A percentile compares a stretch with the other conserved stretches of the same genome.
Evolutionary conservation across 2,113 vertebrate species (phyloP).

Genomic region (Gobiocypris rarus): DNA sequence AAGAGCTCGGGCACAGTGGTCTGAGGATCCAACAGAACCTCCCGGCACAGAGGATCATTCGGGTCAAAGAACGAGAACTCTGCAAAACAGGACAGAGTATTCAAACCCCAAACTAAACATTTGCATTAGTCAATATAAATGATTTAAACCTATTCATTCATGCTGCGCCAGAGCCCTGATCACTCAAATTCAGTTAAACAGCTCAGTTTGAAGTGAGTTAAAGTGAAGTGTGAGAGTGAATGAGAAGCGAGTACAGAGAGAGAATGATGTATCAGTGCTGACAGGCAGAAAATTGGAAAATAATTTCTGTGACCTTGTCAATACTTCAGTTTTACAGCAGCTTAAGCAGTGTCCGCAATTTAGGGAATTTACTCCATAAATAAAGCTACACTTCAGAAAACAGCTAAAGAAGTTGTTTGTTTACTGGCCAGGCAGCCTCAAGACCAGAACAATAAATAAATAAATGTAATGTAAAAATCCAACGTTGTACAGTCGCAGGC

Average conservation of each 20-base stretch:
- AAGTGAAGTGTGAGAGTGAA: slow-evolving; percentile 20
- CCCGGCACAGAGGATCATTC: slow-evolving; percentile 88
- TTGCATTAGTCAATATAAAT: slow-evolving; percentile 1
- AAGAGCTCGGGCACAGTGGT: slow-evolving; percentile 95
- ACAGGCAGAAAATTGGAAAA: slow-evolving; percentile 24
- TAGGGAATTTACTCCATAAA: slow-evolving; percentile 19
- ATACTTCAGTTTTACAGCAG: slow-evolving; percentile 16
- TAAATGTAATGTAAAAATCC: background rate
- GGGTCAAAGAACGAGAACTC: slow-evolving; percentile 99
- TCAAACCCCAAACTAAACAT: background rate
- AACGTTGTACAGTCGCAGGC: background rate
- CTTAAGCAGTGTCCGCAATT: background rate
- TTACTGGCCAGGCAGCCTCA: background rate
- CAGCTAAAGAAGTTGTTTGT: slow-evolving; percentile 11
- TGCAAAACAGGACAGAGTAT: slow-evolving; percentile 62
- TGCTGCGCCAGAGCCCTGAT: slow-evolving; percentile 1
- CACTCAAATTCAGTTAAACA: slow-evolving; percentile 44
- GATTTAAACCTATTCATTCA: background rate
- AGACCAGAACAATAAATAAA: background rate
- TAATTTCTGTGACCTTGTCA: slow-evolving; percentile 15
- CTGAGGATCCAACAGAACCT: slow-evolving; percentile 87
- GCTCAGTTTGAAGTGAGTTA: slow-evolving; percentile 40
- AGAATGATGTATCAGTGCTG: slow-evolving; percentile 35
- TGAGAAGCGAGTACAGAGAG: background rate
- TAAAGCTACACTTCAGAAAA: background rate